Conservation (phyloP, 2,797 vertebrate species). For the Chloroceryle inda region DNA sequence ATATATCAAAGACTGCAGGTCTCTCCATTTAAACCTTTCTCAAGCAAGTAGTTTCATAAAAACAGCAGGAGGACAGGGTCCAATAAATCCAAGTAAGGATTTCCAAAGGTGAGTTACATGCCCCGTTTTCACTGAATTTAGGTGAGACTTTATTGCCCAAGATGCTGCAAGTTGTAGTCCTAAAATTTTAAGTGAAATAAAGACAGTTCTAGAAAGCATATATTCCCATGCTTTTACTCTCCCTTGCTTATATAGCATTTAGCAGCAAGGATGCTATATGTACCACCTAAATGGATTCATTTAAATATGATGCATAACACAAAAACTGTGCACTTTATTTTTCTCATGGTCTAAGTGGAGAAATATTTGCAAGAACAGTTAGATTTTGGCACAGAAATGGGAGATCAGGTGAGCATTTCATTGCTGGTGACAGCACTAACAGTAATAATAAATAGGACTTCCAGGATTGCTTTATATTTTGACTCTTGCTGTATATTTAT, state of each 20-base stretch:
- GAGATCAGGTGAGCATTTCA: not conserved
- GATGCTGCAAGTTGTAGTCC: not conserved
- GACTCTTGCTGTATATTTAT: not conserved
- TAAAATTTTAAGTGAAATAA: not conserved
- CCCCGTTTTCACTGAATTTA: not conserved
- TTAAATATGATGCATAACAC: not conserved
- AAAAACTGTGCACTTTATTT: fast-evolving
- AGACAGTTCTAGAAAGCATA: not conserved
- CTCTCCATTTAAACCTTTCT: not conserved
- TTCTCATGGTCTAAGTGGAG: not conserved
- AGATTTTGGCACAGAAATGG: not conserved
- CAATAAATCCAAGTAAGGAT: not conserved
- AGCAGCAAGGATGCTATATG: not conserved
- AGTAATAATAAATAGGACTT: not conserved
- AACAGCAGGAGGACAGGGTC: not conserved
- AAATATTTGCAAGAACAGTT: not conserved
- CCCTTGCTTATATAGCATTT: not conserved
- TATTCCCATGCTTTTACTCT: not conserved
- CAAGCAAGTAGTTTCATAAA: not conserved
- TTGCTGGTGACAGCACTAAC: not conserved
- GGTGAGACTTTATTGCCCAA: not conserved
- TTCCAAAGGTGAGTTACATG: not conserved
- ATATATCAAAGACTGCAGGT: not conserved
- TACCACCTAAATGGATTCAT: not conserved
- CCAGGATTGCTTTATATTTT: not conserved